A percentile compares a stretch with the other conserved stretches of the same genome.
phyloP scores from a whole-genome alignment of 2,888 invertebrate species.

The Hipparchia sbordonii region DNA sequence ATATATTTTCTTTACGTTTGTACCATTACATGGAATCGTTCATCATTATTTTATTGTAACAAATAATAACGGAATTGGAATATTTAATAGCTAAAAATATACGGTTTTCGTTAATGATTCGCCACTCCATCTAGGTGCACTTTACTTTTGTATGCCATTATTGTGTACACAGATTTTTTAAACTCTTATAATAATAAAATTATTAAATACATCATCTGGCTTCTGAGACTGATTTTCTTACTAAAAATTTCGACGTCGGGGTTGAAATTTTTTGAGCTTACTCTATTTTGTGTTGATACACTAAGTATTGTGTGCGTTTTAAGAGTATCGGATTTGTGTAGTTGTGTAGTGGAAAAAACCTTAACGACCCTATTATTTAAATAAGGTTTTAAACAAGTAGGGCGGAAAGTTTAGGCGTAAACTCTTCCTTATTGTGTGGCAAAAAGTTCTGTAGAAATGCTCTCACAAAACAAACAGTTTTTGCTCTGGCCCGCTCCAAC shows the following conservation, averaged over 20 bases:
- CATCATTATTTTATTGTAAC: slow-evolving; percentile 6
- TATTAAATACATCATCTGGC: too few species aligned
- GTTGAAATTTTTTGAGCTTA: too few species aligned
- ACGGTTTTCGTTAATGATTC: not conserved
- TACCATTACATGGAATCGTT: not conserved
- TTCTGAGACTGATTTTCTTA: too few species aligned
- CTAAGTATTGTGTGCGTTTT: too few species aligned
- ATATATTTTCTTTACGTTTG: not conserved
- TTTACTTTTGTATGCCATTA: not conserved
- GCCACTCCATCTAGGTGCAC: not conserved
- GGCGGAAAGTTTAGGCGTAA: not conserved
- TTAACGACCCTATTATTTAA: not conserved
- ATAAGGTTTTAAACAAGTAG: not conserved
- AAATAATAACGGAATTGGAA: slow-evolving; percentile 8
- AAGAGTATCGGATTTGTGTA: too few species aligned
- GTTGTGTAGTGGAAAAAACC: too few species aligned
- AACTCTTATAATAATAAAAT: too few species aligned
- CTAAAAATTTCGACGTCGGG: too few species aligned
- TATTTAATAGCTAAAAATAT: not conserved
- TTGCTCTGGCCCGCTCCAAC: slow-evolving; percentile 24
- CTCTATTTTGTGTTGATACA: too few species aligned
- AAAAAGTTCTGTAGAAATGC: slow-evolving; percentile 4
- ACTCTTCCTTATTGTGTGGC: slow-evolving; percentile 8
- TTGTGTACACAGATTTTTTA: too few species aligned
- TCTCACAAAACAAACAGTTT: slow-evolving; percentile 32